phyloP scores from a whole-genome alignment of 2,113 vertebrate species.

The Notechis scutatus region DNA sequence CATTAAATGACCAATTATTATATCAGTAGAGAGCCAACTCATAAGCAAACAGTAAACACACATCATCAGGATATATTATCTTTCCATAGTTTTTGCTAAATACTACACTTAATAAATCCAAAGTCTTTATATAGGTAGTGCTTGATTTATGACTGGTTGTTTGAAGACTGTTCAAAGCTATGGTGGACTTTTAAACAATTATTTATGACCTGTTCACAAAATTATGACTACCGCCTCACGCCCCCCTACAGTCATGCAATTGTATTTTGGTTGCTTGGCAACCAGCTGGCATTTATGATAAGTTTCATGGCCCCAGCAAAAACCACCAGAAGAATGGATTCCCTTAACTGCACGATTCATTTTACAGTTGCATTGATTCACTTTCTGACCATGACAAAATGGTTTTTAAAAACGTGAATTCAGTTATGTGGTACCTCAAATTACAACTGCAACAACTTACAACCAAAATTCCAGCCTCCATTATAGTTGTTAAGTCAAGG shows the following conservation, averaged over 20 bases:
- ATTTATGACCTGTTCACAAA: background rate
- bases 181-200: too few relatives aligned
- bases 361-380: background rate
- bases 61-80: background rate
- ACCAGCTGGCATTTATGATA: background rate
- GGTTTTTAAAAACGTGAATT: background rate
- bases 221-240: background rate
- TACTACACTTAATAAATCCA: background rate
- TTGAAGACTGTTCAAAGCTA: too few relatives aligned
- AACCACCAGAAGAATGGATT: background rate
- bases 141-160: background rate
- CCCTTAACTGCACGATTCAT: background rate
- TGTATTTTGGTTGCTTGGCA: background rate
- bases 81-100: background rate
- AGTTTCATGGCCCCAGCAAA: background rate
- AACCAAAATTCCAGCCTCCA: background rate
- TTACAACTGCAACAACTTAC: background rate
- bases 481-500: background rate
- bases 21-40: background rate
- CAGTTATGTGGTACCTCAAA: background rate
- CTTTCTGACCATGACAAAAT: background rate
- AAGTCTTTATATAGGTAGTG: background rate
- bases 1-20: background rate
- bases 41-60: background rate
- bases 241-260: background rate